Percentiles rank a stretch among this genome's conserved stretches.
These are phyloP conservation scores for Oscheius onirici DNA, from an alignment of 2,888 invertebrate species.

Conservation along the genomic window DNA sequence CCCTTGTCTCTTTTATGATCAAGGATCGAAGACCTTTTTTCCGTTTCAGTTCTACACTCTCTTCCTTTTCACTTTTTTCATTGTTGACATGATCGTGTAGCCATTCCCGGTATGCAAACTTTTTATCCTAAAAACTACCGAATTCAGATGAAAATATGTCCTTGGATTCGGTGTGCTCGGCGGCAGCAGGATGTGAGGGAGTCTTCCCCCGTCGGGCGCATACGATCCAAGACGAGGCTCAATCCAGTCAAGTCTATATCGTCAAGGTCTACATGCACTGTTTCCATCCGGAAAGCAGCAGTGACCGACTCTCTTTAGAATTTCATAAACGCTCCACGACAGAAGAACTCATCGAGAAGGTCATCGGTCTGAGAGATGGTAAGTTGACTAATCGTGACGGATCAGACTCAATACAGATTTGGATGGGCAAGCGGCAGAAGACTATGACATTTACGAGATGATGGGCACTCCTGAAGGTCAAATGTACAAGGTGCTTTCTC, in stretches of 20 bases:
- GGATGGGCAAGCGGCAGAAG: slow-evolving; percentile 56
- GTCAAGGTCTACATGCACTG: slow-evolving; percentile 62
- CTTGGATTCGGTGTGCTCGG: slow-evolving; percentile 59
- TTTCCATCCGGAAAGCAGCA: slow-evolving; percentile 65
- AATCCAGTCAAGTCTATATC: slow-evolving; percentile 34
- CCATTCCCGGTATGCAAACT: not conserved
- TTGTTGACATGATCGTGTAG: not conserved
- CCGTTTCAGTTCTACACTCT: not conserved
- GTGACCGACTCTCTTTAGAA: slow-evolving; percentile 88
- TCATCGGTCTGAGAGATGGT: slow-evolving; percentile 71
- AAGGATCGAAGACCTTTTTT: not conserved
- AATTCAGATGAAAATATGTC: slow-evolving; percentile 46
- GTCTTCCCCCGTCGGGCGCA: slow-evolving; percentile 63
- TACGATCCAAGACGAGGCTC: slow-evolving; percentile 63
- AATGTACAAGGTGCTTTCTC: slow-evolving; percentile 80
- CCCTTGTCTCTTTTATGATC: slow-evolving; percentile 8
- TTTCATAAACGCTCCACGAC: slow-evolving; percentile 90
- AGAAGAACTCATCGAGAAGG: slow-evolving; percentile 89
- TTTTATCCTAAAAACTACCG: not conserved
- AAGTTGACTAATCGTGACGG: not conserved
- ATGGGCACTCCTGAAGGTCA: slow-evolving; percentile 74
- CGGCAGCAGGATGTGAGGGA: slow-evolving; percentile 42
- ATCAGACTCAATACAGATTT: slow-evolving; percentile 45
- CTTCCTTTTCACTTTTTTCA: not conserved
- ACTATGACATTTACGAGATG: slow-evolving; percentile 69